Conservation (phyloP, 2,888 invertebrate genomes). For the Microplitis manilae region DNA sequence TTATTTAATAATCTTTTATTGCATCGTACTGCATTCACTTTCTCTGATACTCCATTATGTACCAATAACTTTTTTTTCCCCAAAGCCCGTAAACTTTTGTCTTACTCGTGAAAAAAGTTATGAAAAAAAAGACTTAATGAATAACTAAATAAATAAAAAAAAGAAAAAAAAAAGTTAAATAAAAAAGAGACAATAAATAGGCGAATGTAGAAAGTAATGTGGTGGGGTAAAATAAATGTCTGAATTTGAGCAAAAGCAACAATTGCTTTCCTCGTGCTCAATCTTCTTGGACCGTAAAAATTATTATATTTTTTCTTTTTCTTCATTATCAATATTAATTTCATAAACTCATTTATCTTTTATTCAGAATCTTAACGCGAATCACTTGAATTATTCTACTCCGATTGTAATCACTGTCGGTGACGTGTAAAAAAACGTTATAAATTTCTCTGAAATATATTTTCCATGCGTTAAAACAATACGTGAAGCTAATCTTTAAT, state of each 20-base stretch:
- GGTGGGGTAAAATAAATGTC: constrained; percentile 33
- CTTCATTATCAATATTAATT: not conserved
- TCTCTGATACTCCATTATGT: constrained; percentile 28
- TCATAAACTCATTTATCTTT: no score
- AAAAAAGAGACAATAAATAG: constrained; percentile 44
- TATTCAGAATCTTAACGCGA: no score
- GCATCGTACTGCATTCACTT: constrained; percentile 31
- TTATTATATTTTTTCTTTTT: not conserved
- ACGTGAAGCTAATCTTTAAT: no score
- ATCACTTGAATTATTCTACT: no score
- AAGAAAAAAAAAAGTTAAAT: constrained; percentile 36
- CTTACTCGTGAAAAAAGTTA: constrained; percentile 22
- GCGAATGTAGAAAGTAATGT: constrained; percentile 50
- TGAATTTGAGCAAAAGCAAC: constrained; percentile 5
- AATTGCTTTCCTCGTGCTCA: constrained; percentile 31
- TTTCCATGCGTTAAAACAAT: no score
- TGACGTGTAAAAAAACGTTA: no score
- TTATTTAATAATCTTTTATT: constrained; percentile 19
- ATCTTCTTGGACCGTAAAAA: constrained; percentile 18
- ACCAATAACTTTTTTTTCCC: not conserved
- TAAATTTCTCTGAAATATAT: no score
- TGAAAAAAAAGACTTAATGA: constrained; percentile 36
- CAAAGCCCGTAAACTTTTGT: constrained; percentile 27
- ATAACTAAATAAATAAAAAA: constrained; percentile 48
- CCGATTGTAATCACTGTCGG: no score